Conservation (phyloP, 2,797 vertebrate genomes). For the Chloroceryle inda region DNA sequence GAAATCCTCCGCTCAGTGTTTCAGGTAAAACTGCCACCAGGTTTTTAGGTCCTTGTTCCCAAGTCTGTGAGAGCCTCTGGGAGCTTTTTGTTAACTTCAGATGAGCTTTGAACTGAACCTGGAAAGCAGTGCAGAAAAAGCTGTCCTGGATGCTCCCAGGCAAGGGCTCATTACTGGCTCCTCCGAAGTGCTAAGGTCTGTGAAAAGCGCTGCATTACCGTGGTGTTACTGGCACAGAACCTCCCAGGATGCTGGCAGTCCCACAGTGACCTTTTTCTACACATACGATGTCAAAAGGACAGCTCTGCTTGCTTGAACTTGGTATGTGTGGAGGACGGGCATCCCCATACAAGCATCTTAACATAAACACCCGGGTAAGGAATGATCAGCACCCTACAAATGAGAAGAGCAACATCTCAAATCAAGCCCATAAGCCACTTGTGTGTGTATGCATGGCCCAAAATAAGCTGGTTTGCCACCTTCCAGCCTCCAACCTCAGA, state of each 20-base stretch:
- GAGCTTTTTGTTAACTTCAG: not conserved
- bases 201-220: not conserved
- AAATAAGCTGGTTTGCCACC: not conserved
- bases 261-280: accelerated
- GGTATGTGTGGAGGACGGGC: not conserved
- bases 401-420: not conserved
- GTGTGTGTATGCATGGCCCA: not conserved
- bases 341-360: not conserved
- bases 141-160: not conserved
- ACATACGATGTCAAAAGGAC: not conserved
- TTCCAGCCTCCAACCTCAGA: not conserved
- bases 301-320: not conserved
- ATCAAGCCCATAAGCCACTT: not conserved
- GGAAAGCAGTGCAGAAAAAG: not conserved
- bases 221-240: not conserved
- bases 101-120: not conserved
- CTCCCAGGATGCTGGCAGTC: accelerated
- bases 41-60: not conserved
- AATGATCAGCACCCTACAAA: not conserved
- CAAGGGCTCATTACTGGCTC: not conserved
- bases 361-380: not conserved
- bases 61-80: not conserved
- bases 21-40: not conserved
- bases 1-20: not conserved
- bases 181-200: not conserved